Percentiles rank a stretch among this genome's conserved stretches.
These are phyloP conservation scores for Trilocha varians DNA, from an alignment of 2,888 invertebrate genomes.

Conservation along the genomic window DNA sequence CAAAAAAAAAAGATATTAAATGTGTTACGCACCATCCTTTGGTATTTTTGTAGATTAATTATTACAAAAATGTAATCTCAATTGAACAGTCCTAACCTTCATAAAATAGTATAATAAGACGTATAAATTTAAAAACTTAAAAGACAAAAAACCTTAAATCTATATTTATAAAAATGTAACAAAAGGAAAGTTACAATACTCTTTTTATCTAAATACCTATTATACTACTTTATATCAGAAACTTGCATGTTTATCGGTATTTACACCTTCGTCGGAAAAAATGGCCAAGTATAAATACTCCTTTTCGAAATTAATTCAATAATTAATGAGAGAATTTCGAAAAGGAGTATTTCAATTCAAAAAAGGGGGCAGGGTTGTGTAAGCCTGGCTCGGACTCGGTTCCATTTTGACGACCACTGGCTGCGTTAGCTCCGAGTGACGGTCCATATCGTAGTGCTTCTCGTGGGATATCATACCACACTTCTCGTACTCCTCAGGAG, in stretches of 20 bases:
- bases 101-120: too few species aligned
- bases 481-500: conserved; percentile 75
- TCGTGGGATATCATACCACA: conserved; percentile 67
- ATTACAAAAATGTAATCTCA: too few species aligned
- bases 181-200: too few species aligned
- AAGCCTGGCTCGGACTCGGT: conserved; percentile 71
- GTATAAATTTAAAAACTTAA: too few species aligned
- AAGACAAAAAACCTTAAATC: too few species aligned
- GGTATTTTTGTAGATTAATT: not conserved
- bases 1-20: too few species aligned
- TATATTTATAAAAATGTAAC: too few species aligned
- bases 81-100: too few species aligned
- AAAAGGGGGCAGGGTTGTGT: conserved; percentile 84
- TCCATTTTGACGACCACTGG: conserved; percentile 74
- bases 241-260: too few species aligned
- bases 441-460: conserved; percentile 61
- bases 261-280: conserved; percentile 1
- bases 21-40: too few species aligned
- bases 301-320: conserved; percentile 65
- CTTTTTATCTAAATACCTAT: too few species aligned
- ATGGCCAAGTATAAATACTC: conserved; percentile 40
- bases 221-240: too few species aligned
- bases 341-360: conserved; percentile 79
- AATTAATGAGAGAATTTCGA: conserved; percentile 61
- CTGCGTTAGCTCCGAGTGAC: conserved; percentile 56